Evolutionary conservation across 2,888 invertebrate species (phyloP), one percentile per base, ranked within the genome.

Genomic region (Scaptomyza reducta): DNA sequence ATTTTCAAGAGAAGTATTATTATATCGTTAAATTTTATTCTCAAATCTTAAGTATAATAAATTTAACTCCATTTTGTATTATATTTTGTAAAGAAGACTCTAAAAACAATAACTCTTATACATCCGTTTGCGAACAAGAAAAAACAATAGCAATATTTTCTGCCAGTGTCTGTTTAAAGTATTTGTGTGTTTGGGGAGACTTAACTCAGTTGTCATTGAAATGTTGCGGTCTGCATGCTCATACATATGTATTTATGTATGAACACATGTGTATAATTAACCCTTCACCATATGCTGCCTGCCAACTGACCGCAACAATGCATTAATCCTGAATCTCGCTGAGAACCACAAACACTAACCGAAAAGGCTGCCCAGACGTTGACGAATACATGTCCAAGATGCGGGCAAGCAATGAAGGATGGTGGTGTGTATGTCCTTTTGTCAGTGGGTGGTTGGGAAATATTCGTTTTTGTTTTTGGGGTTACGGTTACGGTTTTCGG

Each of bases 221-320:
- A 82, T 73, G 60, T 60, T 82, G 79, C 53, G 85, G 82, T 78
- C 62, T 46, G 45, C 35, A 63, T 42, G 31, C 57, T 51, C 42
- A 42, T 55, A 58, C 65, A 65, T 54, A 31, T 53, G 16, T 53
- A 41, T 40, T 5, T 27, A 41, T 53, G 10, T 27, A 18, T 13
- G 22, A 11, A 33, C 10, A 33, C 14, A 25, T 14, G n/a, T 46
- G 58, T 71, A 85, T 85, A 81, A 81, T 81, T 81, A 81, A 83
- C 86, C 86, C 80, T 53, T 74, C 69, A 65, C 68, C 63, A 77
- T 68, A 47, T 50, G 66, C 60, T 66, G 70, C 55, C 71, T 49
- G 55, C n/a, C 62, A 60, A 66, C 63, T 72, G 72, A 71, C 77
- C 83, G 62, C 83, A 86, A 79, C 58, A 68, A 79, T 73, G 70